These are phyloP conservation scores for Arothron firmamentum DNA, from an alignment of 2,113 vertebrate species.

Conservation along the genomic window DNA sequence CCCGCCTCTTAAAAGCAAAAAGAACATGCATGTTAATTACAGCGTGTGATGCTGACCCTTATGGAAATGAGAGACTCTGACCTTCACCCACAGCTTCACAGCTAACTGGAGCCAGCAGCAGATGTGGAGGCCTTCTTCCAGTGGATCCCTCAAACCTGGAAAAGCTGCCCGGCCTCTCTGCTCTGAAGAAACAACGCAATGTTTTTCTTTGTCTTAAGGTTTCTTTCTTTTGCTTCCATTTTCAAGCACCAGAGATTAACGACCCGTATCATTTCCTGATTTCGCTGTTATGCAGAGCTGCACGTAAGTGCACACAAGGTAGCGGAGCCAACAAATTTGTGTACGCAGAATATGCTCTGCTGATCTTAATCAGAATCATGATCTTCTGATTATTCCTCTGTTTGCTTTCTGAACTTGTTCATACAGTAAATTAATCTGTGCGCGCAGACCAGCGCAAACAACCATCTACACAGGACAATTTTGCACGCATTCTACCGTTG, in stretches of 20 bases:
- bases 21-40: too few species aligned
- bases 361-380: constrained; percentile 3
- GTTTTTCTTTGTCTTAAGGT: neutral
- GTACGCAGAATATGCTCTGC: constrained; percentile 22
- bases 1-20: too few species aligned
- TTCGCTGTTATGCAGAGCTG: neutral
- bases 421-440: constrained; percentile 31
- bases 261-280: too few species aligned
- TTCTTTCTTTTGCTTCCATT: constrained; percentile 2
- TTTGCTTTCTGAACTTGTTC: constrained; percentile 15
- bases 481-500: constrained; percentile 43
- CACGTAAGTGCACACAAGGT: constrained; percentile 2
- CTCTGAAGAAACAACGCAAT: too few species aligned
- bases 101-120: too few species aligned
- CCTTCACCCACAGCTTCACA: too few species aligned
- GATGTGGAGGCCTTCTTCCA: too few species aligned
- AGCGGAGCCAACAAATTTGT: constrained; percentile 11
- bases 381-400: constrained; percentile 27
- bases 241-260: too few species aligned
- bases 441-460: constrained; percentile 11
- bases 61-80: too few species aligned
- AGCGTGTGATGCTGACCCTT: too few species aligned
- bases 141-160: too few species aligned
- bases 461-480: neutral
- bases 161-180: too few species aligned